Percentiles rank a stretch among this genome's conserved stretches.
These are phyloP conservation scores for Nothoprocta pentlandii DNA, from an alignment of 2,113 vertebrate species.

Conservation along the genomic window DNA sequence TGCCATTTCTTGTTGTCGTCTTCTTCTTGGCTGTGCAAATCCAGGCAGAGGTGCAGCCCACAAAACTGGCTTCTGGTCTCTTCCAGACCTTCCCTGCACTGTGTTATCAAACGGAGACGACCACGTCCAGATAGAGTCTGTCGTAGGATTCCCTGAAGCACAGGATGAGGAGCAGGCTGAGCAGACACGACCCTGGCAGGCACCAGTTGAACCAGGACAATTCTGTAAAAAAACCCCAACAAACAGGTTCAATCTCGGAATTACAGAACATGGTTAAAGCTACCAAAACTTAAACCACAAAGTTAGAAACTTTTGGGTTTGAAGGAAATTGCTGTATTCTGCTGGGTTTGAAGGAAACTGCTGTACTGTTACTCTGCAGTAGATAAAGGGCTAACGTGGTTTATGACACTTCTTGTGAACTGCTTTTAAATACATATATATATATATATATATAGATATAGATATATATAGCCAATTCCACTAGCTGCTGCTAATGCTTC, in stretches of 20 bases:
- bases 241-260: neutral
- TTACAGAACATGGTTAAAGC: neutral
- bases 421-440: neutral
- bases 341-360: neutral
- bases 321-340: neutral
- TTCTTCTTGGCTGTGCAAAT: conserved; percentile 61
- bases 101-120: conserved; percentile 88
- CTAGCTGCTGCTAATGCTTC: conserved; percentile 30
- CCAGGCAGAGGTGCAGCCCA: conserved; percentile 63
- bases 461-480: neutral
- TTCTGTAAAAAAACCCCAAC: conserved; percentile 80
- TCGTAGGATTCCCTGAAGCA: conserved; percentile 98
- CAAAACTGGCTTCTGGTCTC: conserved; percentile 52
- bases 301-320: neutral
- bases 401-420: neutral
- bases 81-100: conserved; percentile 14
- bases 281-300: neutral
- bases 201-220: conserved; percentile 99
- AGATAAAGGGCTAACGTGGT: neutral
- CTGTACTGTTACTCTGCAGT: neutral
- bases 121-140: conserved; percentile 97
- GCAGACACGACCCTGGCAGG: conserved; percentile 92
- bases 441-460: too few species aligned
- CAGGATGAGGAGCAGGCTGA: conserved; percentile 93
- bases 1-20: conserved; percentile 42